A percentile compares a stretch with the other conserved stretches of the same genome.
Conservation (phyloP, 2,888 invertebrate genomes). For the Phortica magna region DNA sequence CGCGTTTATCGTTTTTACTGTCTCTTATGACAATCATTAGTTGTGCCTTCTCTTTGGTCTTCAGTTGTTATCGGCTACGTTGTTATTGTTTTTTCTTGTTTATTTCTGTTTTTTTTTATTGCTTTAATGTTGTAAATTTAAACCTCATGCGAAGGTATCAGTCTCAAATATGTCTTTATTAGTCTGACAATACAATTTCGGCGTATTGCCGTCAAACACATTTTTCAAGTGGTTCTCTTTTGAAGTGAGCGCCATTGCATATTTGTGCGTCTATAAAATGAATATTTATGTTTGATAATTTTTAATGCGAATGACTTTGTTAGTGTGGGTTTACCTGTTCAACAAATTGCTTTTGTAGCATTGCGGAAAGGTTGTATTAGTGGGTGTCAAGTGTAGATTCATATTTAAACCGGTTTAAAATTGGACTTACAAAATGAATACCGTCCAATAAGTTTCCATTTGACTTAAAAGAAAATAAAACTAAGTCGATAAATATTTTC, state of each 20-base stretch:
- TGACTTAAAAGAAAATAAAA: neutral
- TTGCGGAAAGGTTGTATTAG: too few species aligned
- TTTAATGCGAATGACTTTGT: neutral
- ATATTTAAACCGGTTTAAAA: too few species aligned
- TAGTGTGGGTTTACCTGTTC: too few species aligned
- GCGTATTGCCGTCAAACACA: neutral
- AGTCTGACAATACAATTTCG: neutral
- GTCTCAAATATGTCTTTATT: constrained; percentile 10
- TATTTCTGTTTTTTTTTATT: neutral
- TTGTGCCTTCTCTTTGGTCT: constrained; percentile 5
- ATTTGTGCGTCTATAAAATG: neutral
- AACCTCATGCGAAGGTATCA: neutral
- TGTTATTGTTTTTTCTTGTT: constrained; percentile 14
- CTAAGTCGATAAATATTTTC: neutral
- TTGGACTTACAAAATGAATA: too few species aligned
- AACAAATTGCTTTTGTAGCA: too few species aligned
- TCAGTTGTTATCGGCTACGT: constrained; percentile 9
- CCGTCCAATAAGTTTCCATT: neutral
- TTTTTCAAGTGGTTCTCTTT: too few species aligned
- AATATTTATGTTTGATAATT: neutral
- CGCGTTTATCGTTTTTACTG: neutral
- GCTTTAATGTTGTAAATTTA: constrained; percentile 22
- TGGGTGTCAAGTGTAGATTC: too few species aligned
- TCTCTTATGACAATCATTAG: constrained; percentile 12
- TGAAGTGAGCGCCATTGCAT: neutral